phyloP scores from a whole-genome alignment of 1,140 invertebrate species.

The Drosophila kurseongensis region DNA sequence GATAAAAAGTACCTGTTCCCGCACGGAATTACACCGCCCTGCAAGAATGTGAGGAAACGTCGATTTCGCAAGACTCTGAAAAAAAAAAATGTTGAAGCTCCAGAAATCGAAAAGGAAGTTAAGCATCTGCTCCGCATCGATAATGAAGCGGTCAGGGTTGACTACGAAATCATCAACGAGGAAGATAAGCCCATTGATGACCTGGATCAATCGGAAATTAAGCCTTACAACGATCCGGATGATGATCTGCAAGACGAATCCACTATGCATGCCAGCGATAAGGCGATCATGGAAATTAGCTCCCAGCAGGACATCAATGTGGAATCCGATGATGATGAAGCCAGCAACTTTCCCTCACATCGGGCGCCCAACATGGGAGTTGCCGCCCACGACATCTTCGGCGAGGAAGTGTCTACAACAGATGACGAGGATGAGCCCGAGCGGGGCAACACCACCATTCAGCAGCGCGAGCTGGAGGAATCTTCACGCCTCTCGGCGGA shows the following conservation, averaged over 20 bases:
- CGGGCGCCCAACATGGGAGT: slow-evolving; percentile 70
- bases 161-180: slow-evolving; percentile 97
- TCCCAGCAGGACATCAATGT: slow-evolving; percentile 81
- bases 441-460: slow-evolving; percentile 85
- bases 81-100: slow-evolving; percentile 98
- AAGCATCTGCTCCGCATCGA: slow-evolving; percentile 96
- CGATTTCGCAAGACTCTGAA: slow-evolving; percentile 97
- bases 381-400: slow-evolving; percentile 94
- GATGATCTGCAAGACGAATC: slow-evolving; percentile 84
- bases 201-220: slow-evolving; percentile 82
- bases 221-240: slow-evolving; percentile 86
- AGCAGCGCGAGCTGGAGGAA: slow-evolving; percentile 90
- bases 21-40: slow-evolving; percentile 96
- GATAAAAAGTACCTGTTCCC: slow-evolving; percentile 97
- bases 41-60: slow-evolving; percentile 97
- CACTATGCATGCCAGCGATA: slow-evolving; percentile 60
- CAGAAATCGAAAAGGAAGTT: slow-evolving; percentile 98
- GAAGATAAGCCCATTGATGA: slow-evolving; percentile 88
- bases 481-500: slow-evolving; percentile 90
- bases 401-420: slow-evolving; percentile 93
- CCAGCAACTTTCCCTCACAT: slow-evolving; percentile 69
- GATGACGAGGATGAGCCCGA: slow-evolving; percentile 89
- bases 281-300: slow-evolving; percentile 57
- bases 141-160: slow-evolving; percentile 95
- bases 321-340: slow-evolving; percentile 78